Evolutionary conservation across 2,113 vertebrate species (phyloP), one percentile per base, ranked within the genome.

Genomic region (Bubo scandiacus): DNA sequence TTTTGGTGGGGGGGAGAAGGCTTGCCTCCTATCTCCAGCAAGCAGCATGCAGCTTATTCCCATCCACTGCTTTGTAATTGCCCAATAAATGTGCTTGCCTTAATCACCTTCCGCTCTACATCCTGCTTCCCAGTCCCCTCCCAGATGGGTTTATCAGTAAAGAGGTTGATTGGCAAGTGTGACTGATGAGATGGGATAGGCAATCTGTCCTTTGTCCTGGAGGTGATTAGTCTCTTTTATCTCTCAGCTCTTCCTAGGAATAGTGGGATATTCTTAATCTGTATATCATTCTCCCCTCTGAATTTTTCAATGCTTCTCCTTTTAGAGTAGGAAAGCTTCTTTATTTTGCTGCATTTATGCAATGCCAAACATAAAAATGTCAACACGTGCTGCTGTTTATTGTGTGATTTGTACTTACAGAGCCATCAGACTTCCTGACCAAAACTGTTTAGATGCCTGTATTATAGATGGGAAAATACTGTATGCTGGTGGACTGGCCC

Each of bases 131-230:
- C 55, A 71, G 68, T 86, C 81, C 61, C 68, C 54, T 96, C 93
- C 93, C 74, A 82, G 86, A 85, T 85, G 93, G 71, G 66, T 32
- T 96, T 94, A 90, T 92, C n/a, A 0, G 74, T 82, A 45, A 90
- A 86, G 85, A 92, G 88, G 74, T n/a, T 90, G 96, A 93, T 86
- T 95, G 96, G 92, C 96, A 95, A 92, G 87, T 90, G 94, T 96
- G 92, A 90, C 94, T 96, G 92, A 95, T 88, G 94, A 92, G 92
- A 88, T 77, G 70, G 94, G 51, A 65, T 80, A 86, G 94, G 79
- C 94, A 94, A 61, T 77, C 94, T 94, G 92, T 84, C 81, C 78
- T 68, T 4, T 1, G 20, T 80, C 79, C 85, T 80, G 84, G 54
- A 92, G 74, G 85, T 7, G 36, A 93, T 94, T 94, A 95, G 92